Evolutionary conservation across 2,113 vertebrate species (phyloP).

Genomic region (Scopus umbretta): DNA sequence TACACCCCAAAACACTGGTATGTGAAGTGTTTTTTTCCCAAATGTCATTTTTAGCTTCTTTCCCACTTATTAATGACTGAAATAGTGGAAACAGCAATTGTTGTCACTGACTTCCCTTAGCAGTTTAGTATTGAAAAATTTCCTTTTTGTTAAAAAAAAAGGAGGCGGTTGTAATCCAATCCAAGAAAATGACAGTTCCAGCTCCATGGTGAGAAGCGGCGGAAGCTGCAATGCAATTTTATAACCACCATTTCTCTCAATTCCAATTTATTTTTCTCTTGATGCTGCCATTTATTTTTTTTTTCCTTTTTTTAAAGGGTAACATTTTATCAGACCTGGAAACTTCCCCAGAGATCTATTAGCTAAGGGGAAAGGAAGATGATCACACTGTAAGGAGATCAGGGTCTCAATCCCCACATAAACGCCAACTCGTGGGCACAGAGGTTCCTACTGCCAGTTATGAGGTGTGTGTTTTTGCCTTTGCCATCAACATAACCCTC

Average conservation of each 20-base stretch:
- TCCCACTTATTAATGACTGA: background rate
- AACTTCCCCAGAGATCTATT: background rate
- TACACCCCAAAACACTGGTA: background rate
- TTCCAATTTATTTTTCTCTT: background rate
- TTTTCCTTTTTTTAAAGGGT: background rate
- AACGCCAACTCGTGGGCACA: accelerated
- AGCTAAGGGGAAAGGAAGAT: background rate
- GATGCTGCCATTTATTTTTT: background rate
- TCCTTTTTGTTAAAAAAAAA: background rate
- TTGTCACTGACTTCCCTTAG: background rate
- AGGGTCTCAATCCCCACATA: background rate
- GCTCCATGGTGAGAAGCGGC: background rate
- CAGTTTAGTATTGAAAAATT: background rate
- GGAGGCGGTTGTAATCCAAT: background rate
- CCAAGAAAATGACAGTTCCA: background rate
- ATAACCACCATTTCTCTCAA: background rate
- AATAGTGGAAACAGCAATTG: background rate
- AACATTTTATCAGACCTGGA: background rate
- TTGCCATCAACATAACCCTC: background rate
- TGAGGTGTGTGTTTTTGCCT: background rate
- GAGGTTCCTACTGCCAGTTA: background rate
- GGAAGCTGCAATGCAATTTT: background rate
- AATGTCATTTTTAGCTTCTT: background rate
- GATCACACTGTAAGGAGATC: background rate
- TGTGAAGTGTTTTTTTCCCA: background rate